Evolutionary conservation across 2,113 vertebrate genomes (phyloP), one percentile per base, ranked within the genome.

Genomic region (Carassius carassius): DNA sequence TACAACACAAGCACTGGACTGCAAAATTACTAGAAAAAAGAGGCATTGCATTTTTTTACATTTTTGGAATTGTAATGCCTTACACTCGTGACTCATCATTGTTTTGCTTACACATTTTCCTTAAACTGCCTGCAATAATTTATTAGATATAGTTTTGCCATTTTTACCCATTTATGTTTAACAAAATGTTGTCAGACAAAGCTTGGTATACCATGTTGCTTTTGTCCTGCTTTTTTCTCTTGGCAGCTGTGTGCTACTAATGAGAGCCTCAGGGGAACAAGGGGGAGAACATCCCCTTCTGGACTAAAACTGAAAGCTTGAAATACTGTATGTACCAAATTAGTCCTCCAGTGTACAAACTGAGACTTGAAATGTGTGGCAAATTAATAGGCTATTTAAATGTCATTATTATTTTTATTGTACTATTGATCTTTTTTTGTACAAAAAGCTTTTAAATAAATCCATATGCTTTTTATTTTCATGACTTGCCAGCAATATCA

Each of bases 221-320:
- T 35, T 58, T 10, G 10, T 56, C 17, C 29, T 77, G 75, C 49
- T 77, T 77, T 77, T 29, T 35, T 8, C 74, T 58, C 25, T 77
- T 37, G 12, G 72, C 41, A 74, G 72, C 72, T 77, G 49, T 58
- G 16, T 35, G 29, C 56, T 63, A 47, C 60, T 83, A 63, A 75
- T 83, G 72, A 49, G 70, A 83, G 44, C n/a, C 41, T 74, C 72
- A 65, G 56, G 56, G 69, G 78, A 78, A 79, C 16, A 84, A 67
- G 86, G 41, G 70, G 44, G 11, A 73, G 5, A 47, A 32, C 84
- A 62, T 51, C 41, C 41, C 41, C 12, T 47, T 41, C 12, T 32
- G 47, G 69, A 29, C 35, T 13, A 29, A 78, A 51, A n/a, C 32
- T 67, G 54, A 77, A 85, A 62, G 2, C n/a, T 65, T 77, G 25